phyloP scores from a whole-genome alignment of 2,797 vertebrate species.

The Mareca penelope region DNA sequence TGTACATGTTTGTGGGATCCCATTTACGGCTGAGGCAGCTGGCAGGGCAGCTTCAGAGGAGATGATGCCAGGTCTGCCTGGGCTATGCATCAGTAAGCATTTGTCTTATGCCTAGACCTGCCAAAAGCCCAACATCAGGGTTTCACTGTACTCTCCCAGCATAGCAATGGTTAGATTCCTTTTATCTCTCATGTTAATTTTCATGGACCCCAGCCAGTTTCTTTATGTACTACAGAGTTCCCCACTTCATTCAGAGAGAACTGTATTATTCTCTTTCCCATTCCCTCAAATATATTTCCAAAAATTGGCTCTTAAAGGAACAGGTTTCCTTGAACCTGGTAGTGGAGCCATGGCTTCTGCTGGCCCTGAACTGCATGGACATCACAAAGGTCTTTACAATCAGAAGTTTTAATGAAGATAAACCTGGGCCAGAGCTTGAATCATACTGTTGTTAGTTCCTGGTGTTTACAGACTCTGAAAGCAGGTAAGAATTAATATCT shows the following conservation, averaged over 20 bases:
- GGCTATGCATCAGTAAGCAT: not conserved
- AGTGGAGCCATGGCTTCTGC: not conserved
- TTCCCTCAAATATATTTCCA: not conserved
- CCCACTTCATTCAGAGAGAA: constrained; percentile 24
- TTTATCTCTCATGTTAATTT: constrained; percentile 66
- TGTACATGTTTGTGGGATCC: constrained; percentile 53
- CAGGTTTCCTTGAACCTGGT: not conserved
- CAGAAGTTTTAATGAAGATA: not conserved
- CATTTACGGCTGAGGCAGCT: constrained; percentile 51
- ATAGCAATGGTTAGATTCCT: constrained; percentile 58
- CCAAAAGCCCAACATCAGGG: constrained; percentile 47
- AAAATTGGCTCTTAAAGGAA: not conserved
- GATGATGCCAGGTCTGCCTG: constrained; percentile 51
- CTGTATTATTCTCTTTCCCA: not conserved
- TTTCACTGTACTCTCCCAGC: constrained; percentile 54
- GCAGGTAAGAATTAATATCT: not conserved
- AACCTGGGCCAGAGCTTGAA: not conserved
- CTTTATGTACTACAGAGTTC: constrained; percentile 45
- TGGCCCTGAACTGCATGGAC: not conserved
- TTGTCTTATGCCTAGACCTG: constrained; percentile 66
- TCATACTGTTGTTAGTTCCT: not conserved
- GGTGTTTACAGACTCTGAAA: not conserved
- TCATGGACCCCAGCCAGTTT: constrained; percentile 40
- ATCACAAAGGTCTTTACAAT: not conserved
- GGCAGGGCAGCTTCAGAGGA: constrained; percentile 55